Evolutionary conservation across 2,888 invertebrate genomes (phyloP).

Genomic region (Trichopria drosophilae): DNA sequence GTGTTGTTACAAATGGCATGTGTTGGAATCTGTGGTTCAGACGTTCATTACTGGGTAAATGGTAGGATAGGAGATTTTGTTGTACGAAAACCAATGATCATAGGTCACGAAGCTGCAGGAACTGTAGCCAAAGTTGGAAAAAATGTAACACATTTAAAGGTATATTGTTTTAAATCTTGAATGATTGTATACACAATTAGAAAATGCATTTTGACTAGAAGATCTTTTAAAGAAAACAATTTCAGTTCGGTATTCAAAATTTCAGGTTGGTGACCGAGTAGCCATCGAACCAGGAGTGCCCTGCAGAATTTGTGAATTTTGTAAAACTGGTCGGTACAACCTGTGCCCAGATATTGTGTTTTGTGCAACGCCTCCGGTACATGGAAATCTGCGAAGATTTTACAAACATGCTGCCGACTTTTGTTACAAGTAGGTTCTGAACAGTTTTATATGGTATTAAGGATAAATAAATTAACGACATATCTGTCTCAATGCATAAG

Average conservation of each 20-base stretch:
- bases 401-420: conserved; percentile 90
- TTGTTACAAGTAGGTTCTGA: conserved; percentile 72
- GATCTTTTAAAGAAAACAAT: not conserved
- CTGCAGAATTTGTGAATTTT: conserved; percentile 81
- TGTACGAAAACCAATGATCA: conserved; percentile 85
- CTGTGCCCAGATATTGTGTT: conserved; percentile 85
- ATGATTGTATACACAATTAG: too few relatives aligned
- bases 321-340: conserved; percentile 89
- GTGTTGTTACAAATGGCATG: conserved; percentile 85
- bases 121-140: conserved; percentile 75
- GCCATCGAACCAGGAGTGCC: conserved; percentile 93
- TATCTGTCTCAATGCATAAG: too few relatives aligned
- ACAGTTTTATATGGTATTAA: conserved; percentile 4
- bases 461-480: not conserved
- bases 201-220: not conserved
- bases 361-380: conserved; percentile 92
- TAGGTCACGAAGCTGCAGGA: conserved; percentile 92
- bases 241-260: not conserved
- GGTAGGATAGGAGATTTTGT: conserved; percentile 88
- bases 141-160: conserved; percentile 69
- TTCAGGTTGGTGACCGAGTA: conserved; percentile 79
- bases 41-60: conserved; percentile 87
- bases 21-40: conserved; percentile 97
- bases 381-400: conserved; percentile 86
- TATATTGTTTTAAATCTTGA: too few relatives aligned